Base-by-base conservation (phyloP, 2,888 invertebrate genomes). In the Plusia festucae region DNA sequence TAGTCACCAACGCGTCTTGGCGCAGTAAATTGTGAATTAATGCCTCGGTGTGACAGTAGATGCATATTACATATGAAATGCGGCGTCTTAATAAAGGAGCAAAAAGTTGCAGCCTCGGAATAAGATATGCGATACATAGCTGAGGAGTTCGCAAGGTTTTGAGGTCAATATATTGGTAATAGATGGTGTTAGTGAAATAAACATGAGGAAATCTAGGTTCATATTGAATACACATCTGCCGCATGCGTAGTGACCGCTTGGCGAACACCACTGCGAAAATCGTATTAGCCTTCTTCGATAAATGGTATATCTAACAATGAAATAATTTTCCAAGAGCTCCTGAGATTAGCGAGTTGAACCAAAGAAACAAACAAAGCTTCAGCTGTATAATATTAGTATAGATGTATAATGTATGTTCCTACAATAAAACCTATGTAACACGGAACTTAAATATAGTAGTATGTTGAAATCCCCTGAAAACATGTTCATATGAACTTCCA, bases 11-110 rank as follows among this genome's bases (percentile, higher is more conserved):
- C 80, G 68, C 74, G 82, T 76, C 73, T 75, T 73, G 72, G 65
- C 73, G 80, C 83, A 83, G 79, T 86, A 86, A 86, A 87, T 88
- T 86, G 85, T 85, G 83, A 87, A 86, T 88, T 88, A 89, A 88
- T 88, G 87, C 80, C 67, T 57, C 62, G 57, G 69, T 76, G 79
- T 82, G 85, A 85, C 87, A 85, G 82, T 76, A 77, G 82, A 78
- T 68, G 61, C 76, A 56, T 76, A 78, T 81, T 77, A 79, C 74
- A 81, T 76, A 76, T 76, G 79, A 77, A 78, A 75, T 68, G 68
- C 63, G 63, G 73, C 68, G 15, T 70, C 69, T 74, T 68, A 73
- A 78, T 77, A 75, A 75, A 66, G 63, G 61, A 73, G 73, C 71
- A 63, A 74, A 79, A 77, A 65, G 67, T 75, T 73, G 68, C 63